Percentiles rank a stretch among this genome's conserved stretches.
Conservation (phyloP, 2,797 vertebrate genomes). For the Rhinatrema bivittatum region DNA sequence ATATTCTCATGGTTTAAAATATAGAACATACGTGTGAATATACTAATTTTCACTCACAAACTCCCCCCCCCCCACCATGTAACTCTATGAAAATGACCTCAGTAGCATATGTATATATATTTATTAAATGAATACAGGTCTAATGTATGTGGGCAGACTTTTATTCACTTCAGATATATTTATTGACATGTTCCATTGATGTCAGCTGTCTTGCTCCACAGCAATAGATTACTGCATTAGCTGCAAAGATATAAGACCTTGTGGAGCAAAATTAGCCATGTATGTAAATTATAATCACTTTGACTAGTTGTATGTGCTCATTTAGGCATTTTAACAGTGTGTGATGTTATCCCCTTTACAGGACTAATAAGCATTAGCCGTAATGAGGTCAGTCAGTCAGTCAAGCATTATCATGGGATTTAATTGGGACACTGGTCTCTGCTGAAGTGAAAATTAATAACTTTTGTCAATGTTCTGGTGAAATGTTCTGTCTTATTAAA, state of each 20-base stretch:
- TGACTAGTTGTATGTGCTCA: constrained; percentile 65
- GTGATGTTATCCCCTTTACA: constrained; percentile 69
- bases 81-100: no score
- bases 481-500: constrained; percentile 90
- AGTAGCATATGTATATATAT: no score
- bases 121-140: no score
- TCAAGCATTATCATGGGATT: constrained; percentile 88
- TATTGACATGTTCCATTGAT: constrained; percentile 11
- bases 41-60: no score
- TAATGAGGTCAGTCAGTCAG: constrained; percentile 91
- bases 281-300: constrained; percentile 69
- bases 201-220: constrained; percentile 32
- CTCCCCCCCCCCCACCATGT: no score
- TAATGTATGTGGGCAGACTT: neutral
- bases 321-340: constrained; percentile 69
- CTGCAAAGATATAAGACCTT: constrained; percentile 50
- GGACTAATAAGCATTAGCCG: constrained; percentile 91
- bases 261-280: constrained; percentile 66
- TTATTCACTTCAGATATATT: neutral
- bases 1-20: no score
- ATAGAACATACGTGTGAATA: no score
- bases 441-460: constrained; percentile 99
- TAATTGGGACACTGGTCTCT: constrained; percentile 97
- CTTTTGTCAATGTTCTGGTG: constrained; percentile 95
- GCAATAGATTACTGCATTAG: constrained; percentile 40